Evolutionary conservation across 2,888 invertebrate genomes (phyloP), one percentile per base, ranked within the genome.

Genomic region (Therioaphis trifolii): DNA sequence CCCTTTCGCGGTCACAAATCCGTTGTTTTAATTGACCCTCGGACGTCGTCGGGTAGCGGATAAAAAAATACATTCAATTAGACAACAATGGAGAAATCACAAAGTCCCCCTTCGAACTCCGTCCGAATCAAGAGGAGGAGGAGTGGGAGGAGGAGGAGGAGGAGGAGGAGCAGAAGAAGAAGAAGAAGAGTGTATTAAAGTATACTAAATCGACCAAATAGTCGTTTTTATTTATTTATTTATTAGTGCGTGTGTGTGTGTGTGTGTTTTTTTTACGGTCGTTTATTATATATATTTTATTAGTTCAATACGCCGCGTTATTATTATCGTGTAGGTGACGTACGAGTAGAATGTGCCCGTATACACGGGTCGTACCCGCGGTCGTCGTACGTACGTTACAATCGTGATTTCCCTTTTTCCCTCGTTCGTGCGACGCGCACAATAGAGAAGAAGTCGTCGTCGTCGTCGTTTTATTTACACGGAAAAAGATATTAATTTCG

Each of bases 21-120:
- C 69, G 79, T 80, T 61, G 71, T 82, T 74, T 74, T 82, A 74
- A 82, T 82, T 82, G 82, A 82, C 82, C 82, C 82, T 79, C 49
- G 52, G 40, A 15, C 46, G 52, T 69, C 71, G 46, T 2, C 71
- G 58, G 52, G 49, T 71, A 72, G 35, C 35, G 49, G 40, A 82
- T 74, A 49, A 40, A 82, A 80, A 52, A 63, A 66, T 40, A 49
- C 63, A 52, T 49, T 82, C 35, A 80, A 82, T 82, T 82, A 74
- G 61, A 82, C 72, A 74, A 82, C 82, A 82, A 82, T 74, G 49
- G 71, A 35, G 27, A 82, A 82, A 82, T 82, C 72, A 82, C n/a
- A 35, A 49, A 43, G 21, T n/a, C 40, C 27, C 40, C 27, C 49
- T 21, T 18, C 24, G 4, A 40, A 5, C 27, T 21, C n/a, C 52